phyloP scores from a whole-genome alignment of 2,113 vertebrate species.

The Bambusicola thoracicus region DNA sequence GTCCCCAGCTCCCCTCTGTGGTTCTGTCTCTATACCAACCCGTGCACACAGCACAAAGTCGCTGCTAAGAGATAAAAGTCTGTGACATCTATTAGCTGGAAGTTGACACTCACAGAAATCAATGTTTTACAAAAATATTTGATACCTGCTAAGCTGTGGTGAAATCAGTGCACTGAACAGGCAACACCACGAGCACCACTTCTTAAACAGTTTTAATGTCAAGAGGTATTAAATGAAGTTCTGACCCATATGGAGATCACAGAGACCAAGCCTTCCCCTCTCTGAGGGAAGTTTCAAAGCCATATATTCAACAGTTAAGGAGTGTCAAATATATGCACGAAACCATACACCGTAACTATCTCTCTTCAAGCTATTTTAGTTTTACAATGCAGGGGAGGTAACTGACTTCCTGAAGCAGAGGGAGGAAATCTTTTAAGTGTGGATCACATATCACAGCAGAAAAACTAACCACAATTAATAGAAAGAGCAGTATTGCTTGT shows the following conservation, averaged over 20 bases:
- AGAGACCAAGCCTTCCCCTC: background rate
- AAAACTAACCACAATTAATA: background rate
- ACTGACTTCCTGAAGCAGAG: background rate
- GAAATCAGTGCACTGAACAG: conserved; percentile 17
- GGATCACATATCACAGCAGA: background rate
- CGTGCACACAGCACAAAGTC: too few relatives aligned
- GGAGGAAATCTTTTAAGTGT: background rate
- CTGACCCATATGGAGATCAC: conserved; percentile 12
- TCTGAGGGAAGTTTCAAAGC: background rate
- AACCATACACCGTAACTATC: background rate
- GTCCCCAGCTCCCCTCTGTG: background rate
- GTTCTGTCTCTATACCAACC: too few relatives aligned
- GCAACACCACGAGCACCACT: conserved; percentile 21
- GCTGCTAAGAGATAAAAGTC: background rate
- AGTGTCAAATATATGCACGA: background rate
- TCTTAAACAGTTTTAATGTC: conserved; percentile 15
- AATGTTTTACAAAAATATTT: conserved; percentile 28
- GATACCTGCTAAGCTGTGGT: background rate
- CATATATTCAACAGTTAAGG: background rate
- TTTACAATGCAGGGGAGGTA: background rate
- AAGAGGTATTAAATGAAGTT: conserved; percentile 46
- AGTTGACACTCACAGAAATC: conserved; percentile 9
- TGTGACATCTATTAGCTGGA: background rate
- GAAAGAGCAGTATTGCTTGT: background rate
- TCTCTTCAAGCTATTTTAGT: background rate